phyloP scores from a whole-genome alignment of 2,888 invertebrate genomes.

The Apotomis capreana region DNA sequence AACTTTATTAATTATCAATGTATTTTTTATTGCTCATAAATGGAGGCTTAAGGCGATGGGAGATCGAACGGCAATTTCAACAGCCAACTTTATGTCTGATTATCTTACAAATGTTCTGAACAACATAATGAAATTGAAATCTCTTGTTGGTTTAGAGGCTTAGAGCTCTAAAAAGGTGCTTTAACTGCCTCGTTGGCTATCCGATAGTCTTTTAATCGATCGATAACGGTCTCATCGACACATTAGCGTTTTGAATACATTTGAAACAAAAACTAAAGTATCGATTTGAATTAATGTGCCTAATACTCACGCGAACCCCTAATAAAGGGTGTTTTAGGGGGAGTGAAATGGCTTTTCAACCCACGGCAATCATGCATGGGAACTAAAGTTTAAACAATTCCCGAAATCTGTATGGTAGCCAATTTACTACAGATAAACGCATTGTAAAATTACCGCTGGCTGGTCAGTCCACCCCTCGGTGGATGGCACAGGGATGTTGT shows the following conservation, averaged over 20 bases:
- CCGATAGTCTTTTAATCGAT: constrained; percentile 28
- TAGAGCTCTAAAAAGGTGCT: constrained; percentile 30
- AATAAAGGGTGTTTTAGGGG: constrained; percentile 53
- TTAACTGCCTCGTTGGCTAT: constrained; percentile 27
- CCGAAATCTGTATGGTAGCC: constrained; percentile 69
- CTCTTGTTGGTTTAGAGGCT: constrained; percentile 49
- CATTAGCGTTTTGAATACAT: constrained; percentile 12
- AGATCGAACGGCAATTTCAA: constrained; percentile 50
- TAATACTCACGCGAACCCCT: constrained; percentile 39
- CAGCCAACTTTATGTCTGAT: constrained; percentile 54
- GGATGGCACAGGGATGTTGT: background rate
- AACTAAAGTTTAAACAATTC: constrained; percentile 75
- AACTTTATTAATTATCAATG: constrained; percentile 62
- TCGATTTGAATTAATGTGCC: constrained; percentile 31
- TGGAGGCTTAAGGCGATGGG: constrained; percentile 48
- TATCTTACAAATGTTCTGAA: constrained; percentile 55
- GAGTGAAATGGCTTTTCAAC: constrained; percentile 63
- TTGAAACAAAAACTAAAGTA: constrained; percentile 11
- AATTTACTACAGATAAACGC: constrained; percentile 71
- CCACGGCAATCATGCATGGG: constrained; percentile 61
- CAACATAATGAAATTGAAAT: constrained; percentile 51
- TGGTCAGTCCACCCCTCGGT: constrained; percentile 47
- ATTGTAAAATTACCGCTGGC: constrained; percentile 63
- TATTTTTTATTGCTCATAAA: constrained; percentile 58
- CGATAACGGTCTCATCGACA: constrained; percentile 16